Evolutionary conservation across 2,888 invertebrate species (phyloP).

Genomic region (Eristalis arbustorum): DNA sequence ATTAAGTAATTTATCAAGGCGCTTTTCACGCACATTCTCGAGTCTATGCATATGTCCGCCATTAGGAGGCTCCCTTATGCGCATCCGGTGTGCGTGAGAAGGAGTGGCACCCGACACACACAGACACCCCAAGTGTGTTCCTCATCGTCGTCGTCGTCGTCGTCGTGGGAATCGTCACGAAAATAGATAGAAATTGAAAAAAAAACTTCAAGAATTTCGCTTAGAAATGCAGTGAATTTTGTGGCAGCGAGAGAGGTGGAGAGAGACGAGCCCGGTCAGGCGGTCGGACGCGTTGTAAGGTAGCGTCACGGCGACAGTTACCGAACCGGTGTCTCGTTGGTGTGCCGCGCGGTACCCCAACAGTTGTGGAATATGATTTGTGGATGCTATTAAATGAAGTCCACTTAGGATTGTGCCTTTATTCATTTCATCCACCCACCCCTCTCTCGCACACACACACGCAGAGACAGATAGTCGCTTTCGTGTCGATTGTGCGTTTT

Average conservation of each 20-base stretch:
- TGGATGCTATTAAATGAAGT: conserved; percentile 32
- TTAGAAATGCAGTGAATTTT: neutral
- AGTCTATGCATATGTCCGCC: neutral
- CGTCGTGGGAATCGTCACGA: neutral
- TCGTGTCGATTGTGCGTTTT: neutral
- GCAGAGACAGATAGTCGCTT: no score
- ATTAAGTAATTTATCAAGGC: conserved; percentile 38
- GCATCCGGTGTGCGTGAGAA: no score
- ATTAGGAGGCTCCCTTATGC: no score
- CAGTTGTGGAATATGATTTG: conserved; percentile 47
- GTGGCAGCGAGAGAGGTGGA: no score
- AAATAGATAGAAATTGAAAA: neutral
- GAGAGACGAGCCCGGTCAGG: neutral
- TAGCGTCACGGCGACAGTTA: no score
- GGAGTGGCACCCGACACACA: no score
- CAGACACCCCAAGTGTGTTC: no score
- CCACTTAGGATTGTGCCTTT: conserved; percentile 28
- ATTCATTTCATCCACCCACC: neutral
- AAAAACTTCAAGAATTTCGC: neutral
- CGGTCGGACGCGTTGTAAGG: no score
- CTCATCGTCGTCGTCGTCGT: no score
- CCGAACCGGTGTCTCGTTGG: neutral
- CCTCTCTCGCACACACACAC: neutral
- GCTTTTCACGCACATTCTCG: neutral
- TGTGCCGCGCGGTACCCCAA: neutral